Base-by-base conservation (phyloP, 1,140 invertebrate species). In the Coelopa frigida region DNA sequence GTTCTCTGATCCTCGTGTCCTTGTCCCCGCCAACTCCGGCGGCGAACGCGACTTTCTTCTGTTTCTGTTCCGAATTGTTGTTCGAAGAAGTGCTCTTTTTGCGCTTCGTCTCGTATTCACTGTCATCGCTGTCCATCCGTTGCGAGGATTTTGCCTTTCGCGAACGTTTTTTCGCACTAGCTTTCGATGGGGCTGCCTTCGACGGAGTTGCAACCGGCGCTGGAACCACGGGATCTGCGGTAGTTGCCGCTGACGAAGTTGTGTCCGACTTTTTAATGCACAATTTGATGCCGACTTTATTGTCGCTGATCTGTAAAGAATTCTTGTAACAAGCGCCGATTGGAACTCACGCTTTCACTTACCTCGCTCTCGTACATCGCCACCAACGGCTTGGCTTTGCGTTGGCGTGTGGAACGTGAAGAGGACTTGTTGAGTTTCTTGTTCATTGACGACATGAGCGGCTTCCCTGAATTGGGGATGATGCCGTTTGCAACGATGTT, bases 211-310 rank as follows among this genome's bases (percentile, higher is more conserved):
- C 17, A 14, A 12, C 37, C 3, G 48, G 37, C 1, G 50, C 22
- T 12, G 48, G 23, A 24, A 33, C 40, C 38, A 37, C 35, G 36
- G 39, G 22, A n/a, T n/a, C n/a, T n/a, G n/a, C n/a, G n/a, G n/a
- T n/a, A 8, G 46, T 26, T 8, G 37, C 17, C 3, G 35, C 22
- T 20, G 21, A 20, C 17, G 44, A 38, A 29, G 35, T 33, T 18
- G 44, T 53, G 37, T 73, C 70, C 7, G 78, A 79, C 61, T 80
- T 81, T 54, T 76, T 78, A 26, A 82, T 81, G 55, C 76, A 72
- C 26, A 82, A 64, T 58, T 80, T 81, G 15, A 82, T 80, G 4
- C 79, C 77, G 51, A 78, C 74, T 52, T 78, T 75, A 56, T 78
- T 75, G 42, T 77, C 76, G 48, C 77, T 78, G 39, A 80, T 79